Evolutionary conservation across 1,140 invertebrate genomes (phyloP).

Genomic region (Micrasema longulum): DNA sequence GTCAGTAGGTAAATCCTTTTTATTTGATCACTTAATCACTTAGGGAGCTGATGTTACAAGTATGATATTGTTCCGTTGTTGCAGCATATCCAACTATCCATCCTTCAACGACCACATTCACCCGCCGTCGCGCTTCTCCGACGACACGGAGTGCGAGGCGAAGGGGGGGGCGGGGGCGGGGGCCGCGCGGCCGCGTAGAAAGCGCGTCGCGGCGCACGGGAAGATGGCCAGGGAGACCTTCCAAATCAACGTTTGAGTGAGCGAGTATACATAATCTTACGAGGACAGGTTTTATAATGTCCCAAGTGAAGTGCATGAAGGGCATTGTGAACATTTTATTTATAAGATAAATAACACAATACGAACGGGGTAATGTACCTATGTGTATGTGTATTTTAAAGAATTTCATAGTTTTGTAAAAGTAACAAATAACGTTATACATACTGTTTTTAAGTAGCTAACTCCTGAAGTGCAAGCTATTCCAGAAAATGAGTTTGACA

Average conservation of each 20-base stretch:
- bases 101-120: slow-evolving; percentile 81
- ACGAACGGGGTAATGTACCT: no score
- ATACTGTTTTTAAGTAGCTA: no score
- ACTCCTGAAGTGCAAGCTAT: no score
- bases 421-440: no score
- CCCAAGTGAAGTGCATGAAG: no score
- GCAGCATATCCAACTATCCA: slow-evolving; percentile 78
- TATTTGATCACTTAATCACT: slow-evolving; percentile 34
- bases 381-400: no score
- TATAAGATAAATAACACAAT: no score
- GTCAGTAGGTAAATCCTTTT: slow-evolving; percentile 45
- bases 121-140: slow-evolving; percentile 79
- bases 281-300: no score
- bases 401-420: no score
- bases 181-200: slow-evolving; percentile 65
- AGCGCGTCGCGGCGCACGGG: slow-evolving; percentile 57
- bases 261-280: neutral
- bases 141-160: slow-evolving; percentile 74
- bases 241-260: slow-evolving; percentile 74
- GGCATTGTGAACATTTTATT: no score
- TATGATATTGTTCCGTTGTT: slow-evolving; percentile 48
- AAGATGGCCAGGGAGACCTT: slow-evolving; percentile 75
- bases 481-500: no score
- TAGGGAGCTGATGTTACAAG: slow-evolving; percentile 14
- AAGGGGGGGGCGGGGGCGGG: no score